Percentiles rank a stretch among this genome's conserved stretches.
Conservation (phyloP, 2,888 invertebrate species). For the Pheosia gnoma region DNA sequence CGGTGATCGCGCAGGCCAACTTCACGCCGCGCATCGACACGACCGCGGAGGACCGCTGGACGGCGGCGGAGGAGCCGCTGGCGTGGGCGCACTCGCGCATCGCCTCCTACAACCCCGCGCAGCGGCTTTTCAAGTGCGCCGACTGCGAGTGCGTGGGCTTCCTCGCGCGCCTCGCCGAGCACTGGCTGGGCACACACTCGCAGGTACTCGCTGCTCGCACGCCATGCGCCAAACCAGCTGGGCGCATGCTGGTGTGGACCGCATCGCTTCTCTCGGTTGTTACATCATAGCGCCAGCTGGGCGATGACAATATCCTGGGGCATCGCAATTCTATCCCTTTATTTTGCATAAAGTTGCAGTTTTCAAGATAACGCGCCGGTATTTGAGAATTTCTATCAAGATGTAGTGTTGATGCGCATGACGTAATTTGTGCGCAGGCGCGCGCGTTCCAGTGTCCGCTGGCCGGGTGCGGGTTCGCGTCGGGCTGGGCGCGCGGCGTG, state of each 20-base stretch:
- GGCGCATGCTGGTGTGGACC: neutral
- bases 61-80: slow-evolving; percentile 88
- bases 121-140: slow-evolving; percentile 89
- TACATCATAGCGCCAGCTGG: neutral
- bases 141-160: slow-evolving; percentile 91
- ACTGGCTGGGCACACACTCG: slow-evolving; percentile 88
- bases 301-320: too few relatives aligned
- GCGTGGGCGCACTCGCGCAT: slow-evolving; percentile 92
- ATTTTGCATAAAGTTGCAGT: too few relatives aligned
- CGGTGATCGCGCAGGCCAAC: slow-evolving; percentile 73
- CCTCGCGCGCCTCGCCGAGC: slow-evolving; percentile 89
- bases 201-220: slow-evolving; percentile 67
- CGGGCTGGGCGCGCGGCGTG: slow-evolving; percentile 90
- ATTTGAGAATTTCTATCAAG: too few relatives aligned
- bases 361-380: too few relatives aligned
- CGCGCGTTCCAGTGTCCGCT: slow-evolving; percentile 87
- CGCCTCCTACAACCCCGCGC: slow-evolving; percentile 90
- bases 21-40: slow-evolving; percentile 82
- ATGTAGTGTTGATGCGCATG: too few relatives aligned
- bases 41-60: slow-evolving; percentile 85
- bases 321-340: too few relatives aligned
- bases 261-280: neutral
- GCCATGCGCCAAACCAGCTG: too few relatives aligned
- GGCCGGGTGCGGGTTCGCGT: slow-evolving; percentile 89
- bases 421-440: slow-evolving; percentile 71